These are phyloP conservation scores for Trichonephila clavata DNA, from an alignment of 1,140 invertebrate species.

Conservation along the genomic window DNA sequence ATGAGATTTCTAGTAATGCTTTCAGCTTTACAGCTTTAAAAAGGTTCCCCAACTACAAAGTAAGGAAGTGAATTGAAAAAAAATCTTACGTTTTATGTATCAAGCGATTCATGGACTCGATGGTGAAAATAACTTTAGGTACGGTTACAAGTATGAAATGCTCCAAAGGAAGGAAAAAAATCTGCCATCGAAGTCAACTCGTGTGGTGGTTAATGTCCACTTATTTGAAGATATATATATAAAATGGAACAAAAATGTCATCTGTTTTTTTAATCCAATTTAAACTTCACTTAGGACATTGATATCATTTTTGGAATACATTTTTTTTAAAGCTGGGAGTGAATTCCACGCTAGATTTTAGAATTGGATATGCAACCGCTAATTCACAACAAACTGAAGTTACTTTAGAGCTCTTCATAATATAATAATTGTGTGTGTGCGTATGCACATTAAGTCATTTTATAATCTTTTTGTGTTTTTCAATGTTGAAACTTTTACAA, in stretches of 20 bases:
- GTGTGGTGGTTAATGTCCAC: constrained; percentile 41
- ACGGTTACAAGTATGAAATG: constrained; percentile 45
- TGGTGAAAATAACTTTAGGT: constrained; percentile 63
- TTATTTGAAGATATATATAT: background rate
- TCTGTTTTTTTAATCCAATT: background rate
- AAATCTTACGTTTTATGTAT: constrained; percentile 42
- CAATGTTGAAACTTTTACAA: no score
- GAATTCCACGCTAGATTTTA: background rate
- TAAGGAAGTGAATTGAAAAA: constrained; percentile 47
- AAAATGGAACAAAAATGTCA: background rate
- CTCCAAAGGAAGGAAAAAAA: background rate
- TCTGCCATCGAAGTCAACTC: background rate
- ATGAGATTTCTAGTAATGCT: constrained; percentile 63
- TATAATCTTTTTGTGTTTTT: no score
- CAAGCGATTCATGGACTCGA: constrained; percentile 15
- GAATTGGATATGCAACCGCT: background rate
- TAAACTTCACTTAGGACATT: background rate
- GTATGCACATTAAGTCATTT: no score
- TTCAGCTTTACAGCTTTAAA: constrained; percentile 59
- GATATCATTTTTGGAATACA: background rate
- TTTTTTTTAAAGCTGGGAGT: background rate
- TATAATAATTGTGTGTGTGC: no score
- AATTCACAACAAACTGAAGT: background rate
- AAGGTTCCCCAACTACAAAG: constrained; percentile 48
- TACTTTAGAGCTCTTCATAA: no score